phyloP scores from a whole-genome alignment of 2,113 vertebrate species.

The Vulpes ferrilata region DNA sequence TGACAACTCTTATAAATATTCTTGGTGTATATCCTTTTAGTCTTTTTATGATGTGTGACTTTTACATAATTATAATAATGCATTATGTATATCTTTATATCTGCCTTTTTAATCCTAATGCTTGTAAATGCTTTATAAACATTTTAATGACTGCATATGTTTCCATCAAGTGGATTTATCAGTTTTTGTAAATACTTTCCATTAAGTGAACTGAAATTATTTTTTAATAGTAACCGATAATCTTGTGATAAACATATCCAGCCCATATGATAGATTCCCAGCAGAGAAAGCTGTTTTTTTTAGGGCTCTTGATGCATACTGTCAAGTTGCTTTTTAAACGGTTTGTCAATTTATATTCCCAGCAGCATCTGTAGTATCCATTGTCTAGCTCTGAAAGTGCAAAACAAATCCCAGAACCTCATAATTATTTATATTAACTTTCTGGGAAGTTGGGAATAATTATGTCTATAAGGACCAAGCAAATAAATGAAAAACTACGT shows the following conservation, averaged over 20 bases:
- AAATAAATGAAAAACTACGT: slow-evolving; percentile 23
- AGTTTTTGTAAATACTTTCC: slow-evolving; percentile 30
- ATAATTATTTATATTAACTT: slow-evolving; percentile 30
- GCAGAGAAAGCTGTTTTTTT: slow-evolving; percentile 1
- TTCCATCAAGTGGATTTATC: slow-evolving; percentile 55
- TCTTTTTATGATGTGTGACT: slow-evolving; percentile 27
- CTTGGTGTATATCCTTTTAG: not conserved
- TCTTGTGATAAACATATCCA: slow-evolving; percentile 15
- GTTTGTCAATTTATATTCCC: not conserved
- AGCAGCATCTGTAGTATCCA: not conserved
- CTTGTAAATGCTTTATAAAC: slow-evolving; percentile 28
- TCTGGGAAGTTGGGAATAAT: slow-evolving; percentile 19
- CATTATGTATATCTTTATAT: not conserved
- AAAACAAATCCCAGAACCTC: slow-evolving; percentile 49
- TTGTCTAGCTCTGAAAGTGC: slow-evolving; percentile 1
- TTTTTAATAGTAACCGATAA: slow-evolving; percentile 57
- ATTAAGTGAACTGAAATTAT: slow-evolving; percentile 33
- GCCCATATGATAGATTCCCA: slow-evolving; percentile 38
- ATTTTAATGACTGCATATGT: slow-evolving; percentile 60
- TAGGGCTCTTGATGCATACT: slow-evolving; percentile 19
- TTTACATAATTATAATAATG: slow-evolving; percentile 28
- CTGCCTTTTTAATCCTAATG: slow-evolving; percentile 17
- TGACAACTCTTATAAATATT: slow-evolving; percentile 5
- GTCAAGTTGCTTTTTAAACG: slow-evolving; percentile 57
- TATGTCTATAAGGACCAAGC: not conserved